Evolutionary conservation across 2,797 vertebrate species (phyloP), one percentile per base, ranked within the genome.

Genomic region (Xyrichtys novacula): DNA sequence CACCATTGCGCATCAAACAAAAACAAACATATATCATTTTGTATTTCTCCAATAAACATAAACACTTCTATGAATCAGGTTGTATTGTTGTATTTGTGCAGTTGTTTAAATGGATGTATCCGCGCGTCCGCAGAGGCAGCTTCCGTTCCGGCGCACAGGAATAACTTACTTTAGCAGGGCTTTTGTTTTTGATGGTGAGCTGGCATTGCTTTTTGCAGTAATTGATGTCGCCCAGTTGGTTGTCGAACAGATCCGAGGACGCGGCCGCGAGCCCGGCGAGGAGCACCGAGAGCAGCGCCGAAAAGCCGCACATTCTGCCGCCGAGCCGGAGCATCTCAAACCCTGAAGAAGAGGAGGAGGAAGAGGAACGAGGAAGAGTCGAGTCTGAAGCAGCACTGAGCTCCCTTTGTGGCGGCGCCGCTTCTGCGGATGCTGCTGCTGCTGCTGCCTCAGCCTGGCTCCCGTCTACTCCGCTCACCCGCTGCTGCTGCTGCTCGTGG

Each of bases 201-300:
- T 93, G 95, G 91, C 97, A 98, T 84, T 95, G 96, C 81, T 93
- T 94, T 85, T 95, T 97, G 95, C 96, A 98, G 85, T 93, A 96
- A 86, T 92, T 94, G 86, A 96, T 96, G 89, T 96, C 96, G 59
- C 96, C 96, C 68, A 97, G 95, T 80, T 96, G 96, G 71, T 93
- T 89, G 85, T 95, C 94, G 76, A 96, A 96, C 31, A 96, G 92
- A 76, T 96, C 96, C 23, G 90, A 85, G 39, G 91, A 91, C 53
- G 91, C 91, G 32, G 91, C 86, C 19, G 89, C 91, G 54, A 94
- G 65, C 15, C 86, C 92, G 20, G 91, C 88, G 5, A 94, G 81
- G 23, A 95, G 78, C 78, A 94, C 65, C 55, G 92, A 85, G 60
- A 93, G 78, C 56, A 94, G 81, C 50, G 92, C 91, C 76, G 90